phyloP scores from a whole-genome alignment of 2,797 vertebrate genomes.

The Takifugu ocellatus region DNA sequence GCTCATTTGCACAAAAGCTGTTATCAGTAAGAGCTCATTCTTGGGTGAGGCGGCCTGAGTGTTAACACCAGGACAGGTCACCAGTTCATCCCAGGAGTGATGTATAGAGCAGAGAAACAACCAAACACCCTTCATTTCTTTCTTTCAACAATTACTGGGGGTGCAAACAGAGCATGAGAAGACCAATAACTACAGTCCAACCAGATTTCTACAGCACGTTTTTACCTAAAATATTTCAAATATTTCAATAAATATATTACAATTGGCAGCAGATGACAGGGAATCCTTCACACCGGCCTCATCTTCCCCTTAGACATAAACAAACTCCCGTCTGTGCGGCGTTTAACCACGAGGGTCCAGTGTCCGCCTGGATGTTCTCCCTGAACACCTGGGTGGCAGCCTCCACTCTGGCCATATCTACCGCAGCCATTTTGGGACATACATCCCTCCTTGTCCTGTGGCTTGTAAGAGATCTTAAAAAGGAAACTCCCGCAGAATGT shows the following conservation, averaged over 20 bases:
- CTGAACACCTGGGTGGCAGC: constrained; percentile 55
- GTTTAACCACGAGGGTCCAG: constrained; percentile 15
- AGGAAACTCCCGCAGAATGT: constrained; percentile 34
- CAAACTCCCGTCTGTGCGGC: constrained; percentile 22
- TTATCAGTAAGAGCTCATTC: not conserved
- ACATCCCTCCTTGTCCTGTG: constrained; percentile 50
- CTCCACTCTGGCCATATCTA: constrained; percentile 47
- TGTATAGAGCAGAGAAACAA: no score
- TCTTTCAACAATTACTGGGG: no score
- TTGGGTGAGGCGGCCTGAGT: no score
- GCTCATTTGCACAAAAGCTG: constrained; percentile 16
- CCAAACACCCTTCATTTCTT: no score
- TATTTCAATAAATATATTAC: not conserved
- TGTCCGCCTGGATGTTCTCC: constrained; percentile 25
- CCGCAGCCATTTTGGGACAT: constrained; percentile 61
- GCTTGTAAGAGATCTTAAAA: constrained; percentile 36
- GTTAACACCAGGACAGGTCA: no score
- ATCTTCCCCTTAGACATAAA: constrained; percentile 36
- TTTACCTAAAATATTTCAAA: no score
- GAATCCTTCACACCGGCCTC: constrained; percentile 13
- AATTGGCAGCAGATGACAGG: constrained; percentile 3
- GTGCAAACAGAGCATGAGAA: no score
- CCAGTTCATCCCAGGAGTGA: no score
- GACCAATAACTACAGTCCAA: no score
- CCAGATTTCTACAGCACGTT: no score